Percentiles rank a stretch among this genome's conserved stretches.
phyloP scores from a whole-genome alignment of 2,888 invertebrate genomes.

The Podabrus alpinus region DNA sequence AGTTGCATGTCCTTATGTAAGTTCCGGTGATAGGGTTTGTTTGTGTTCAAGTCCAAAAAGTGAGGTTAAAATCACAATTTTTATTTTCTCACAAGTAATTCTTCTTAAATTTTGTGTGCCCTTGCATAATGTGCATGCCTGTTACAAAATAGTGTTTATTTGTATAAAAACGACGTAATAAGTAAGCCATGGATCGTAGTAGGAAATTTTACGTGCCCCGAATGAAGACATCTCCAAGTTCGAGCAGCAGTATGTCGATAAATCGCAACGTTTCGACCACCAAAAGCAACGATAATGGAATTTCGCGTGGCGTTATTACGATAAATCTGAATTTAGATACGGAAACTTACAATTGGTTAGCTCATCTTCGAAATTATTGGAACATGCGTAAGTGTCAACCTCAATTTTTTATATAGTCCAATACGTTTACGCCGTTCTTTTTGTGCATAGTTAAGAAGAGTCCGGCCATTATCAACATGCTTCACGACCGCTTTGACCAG shows the following conservation, averaged over 20 bases:
- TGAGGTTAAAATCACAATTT: not conserved
- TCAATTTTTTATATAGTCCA: not conserved
- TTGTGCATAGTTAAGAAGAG: constrained; percentile 54
- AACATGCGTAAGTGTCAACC: constrained; percentile 24
- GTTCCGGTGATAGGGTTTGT: not conserved
- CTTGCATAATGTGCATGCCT: not conserved
- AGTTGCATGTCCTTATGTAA: not conserved
- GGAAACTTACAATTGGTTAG: constrained; percentile 22
- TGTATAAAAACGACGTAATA: not conserved
- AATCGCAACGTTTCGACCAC: not conserved
- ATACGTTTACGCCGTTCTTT: not conserved
- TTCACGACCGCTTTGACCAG: constrained; percentile 47
- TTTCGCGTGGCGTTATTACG: constrained; percentile 17
- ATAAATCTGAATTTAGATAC: constrained; percentile 29
- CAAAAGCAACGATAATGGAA: not conserved
- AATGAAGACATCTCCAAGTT: not conserved
- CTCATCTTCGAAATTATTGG: constrained; percentile 32
- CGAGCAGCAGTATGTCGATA: not conserved
- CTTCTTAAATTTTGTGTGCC: not conserved
- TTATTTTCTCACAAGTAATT: not conserved
- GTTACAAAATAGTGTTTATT: not conserved
- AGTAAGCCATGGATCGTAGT: not conserved
- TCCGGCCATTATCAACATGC: constrained; percentile 48
- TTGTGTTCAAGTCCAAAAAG: not conserved
- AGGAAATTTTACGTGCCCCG: not conserved